A percentile compares a stretch with the other conserved stretches of the same genome.
phyloP scores from a whole-genome alignment of 2,888 invertebrate genomes.

The Euzophera pinguis region DNA sequence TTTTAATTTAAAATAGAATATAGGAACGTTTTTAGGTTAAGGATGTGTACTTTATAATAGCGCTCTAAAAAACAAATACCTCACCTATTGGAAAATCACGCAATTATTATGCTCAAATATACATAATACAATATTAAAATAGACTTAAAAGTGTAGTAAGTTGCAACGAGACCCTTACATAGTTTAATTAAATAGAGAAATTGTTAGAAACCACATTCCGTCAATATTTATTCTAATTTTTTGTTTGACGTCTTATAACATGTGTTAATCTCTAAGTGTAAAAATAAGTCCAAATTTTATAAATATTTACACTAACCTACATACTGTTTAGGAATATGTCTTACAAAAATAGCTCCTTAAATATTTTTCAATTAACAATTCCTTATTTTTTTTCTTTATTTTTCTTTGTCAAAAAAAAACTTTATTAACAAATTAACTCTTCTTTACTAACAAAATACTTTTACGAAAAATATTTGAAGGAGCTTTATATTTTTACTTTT shows the following conservation, averaged over 20 bases:
- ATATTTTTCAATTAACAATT: background rate
- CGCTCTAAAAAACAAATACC: constrained; percentile 3
- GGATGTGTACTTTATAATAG: background rate
- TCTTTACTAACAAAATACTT: no score
- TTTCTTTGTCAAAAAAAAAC: no score
- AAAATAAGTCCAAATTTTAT: background rate
- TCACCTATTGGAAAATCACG: background rate
- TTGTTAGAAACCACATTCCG: background rate
- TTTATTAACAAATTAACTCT: no score
- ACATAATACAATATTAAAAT: background rate
- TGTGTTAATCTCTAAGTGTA: background rate
- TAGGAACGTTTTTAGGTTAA: background rate
- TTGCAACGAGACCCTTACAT: background rate
- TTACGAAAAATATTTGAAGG: background rate
- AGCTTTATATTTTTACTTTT: background rate
- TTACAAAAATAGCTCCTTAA: background rate
- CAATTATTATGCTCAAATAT: constrained; percentile 10
- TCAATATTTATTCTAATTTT: background rate
- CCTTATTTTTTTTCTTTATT: no score
- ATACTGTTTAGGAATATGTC: background rate
- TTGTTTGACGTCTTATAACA: background rate
- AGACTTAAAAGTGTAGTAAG: background rate
- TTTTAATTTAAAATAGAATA: background rate
- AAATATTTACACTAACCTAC: background rate
- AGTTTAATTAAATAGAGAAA: background rate